Conservation (phyloP, 2,888 invertebrate species). For the Trissonchulus latispiculum region DNA sequence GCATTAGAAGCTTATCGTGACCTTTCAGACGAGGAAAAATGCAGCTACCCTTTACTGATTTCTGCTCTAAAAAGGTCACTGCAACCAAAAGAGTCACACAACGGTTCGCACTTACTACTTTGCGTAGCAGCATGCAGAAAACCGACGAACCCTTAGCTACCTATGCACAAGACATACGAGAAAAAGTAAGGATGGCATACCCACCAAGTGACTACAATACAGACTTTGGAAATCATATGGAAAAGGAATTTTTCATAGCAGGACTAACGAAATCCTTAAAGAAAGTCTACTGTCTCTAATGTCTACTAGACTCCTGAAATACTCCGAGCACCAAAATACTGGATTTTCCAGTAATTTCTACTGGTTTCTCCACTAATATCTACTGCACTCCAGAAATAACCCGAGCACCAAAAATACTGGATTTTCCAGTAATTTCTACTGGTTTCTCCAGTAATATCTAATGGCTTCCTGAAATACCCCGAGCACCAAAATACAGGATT, state of each 20-base stretch:
- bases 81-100: neutral
- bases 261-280: neutral
- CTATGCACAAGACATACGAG: neutral
- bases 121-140: neutral
- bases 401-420: too few species aligned
- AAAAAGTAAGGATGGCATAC: neutral
- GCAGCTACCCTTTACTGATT: neutral
- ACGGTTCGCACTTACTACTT: neutral
- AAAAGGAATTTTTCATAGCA: neutral
- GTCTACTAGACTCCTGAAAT: too few species aligned
- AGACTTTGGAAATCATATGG: neutral
- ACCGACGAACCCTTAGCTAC: neutral
- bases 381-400: too few species aligned
- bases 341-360: too few species aligned
- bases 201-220: neutral
- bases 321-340: too few species aligned
- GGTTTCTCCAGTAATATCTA: too few species aligned
- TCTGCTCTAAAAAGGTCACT: neutral
- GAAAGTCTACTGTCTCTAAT: too few species aligned
- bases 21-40: neutral
- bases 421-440: too few species aligned
- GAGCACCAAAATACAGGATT: too few species aligned
- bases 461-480: too few species aligned
- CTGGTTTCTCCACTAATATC: too few species aligned
- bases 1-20: neutral